Conservation (phyloP, 1,140 invertebrate species). For the Hylaeus anthracinus region DNA sequence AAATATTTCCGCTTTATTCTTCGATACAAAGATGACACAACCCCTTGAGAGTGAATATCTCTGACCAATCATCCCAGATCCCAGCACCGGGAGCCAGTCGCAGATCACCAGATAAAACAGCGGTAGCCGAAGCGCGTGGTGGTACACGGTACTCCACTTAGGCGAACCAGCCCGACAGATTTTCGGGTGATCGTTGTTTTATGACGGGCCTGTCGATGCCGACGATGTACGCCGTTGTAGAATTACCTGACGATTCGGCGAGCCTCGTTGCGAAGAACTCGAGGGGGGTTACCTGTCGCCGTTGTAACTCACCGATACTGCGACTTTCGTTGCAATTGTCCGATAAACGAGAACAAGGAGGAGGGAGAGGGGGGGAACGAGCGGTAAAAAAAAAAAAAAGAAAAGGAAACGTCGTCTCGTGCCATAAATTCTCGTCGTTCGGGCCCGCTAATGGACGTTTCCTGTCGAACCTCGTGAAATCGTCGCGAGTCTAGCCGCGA, state of each 20-base stretch:
- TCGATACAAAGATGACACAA: too few relatives aligned
- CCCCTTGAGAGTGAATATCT: too few relatives aligned
- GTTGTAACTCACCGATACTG: slow-evolving; percentile 16
- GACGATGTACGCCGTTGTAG: slow-evolving; percentile 30
- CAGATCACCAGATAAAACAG: neutral
- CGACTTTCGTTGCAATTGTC: slow-evolving; percentile 32
- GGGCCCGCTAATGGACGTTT: slow-evolving; percentile 62
- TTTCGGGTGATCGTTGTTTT: slow-evolving; percentile 44
- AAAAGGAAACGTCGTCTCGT: slow-evolving; percentile 20
- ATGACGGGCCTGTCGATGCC: slow-evolving; percentile 36
- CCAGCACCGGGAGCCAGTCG: neutral
- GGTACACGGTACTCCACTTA: slow-evolving; percentile 61
- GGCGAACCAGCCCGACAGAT: slow-evolving; percentile 7
- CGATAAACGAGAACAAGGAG: slow-evolving; percentile 17
- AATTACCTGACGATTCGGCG: slow-evolving; percentile 46
- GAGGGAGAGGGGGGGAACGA: neutral
- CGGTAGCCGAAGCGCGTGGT: neutral
- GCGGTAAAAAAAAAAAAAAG: neutral
- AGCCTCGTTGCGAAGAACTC: slow-evolving; percentile 11
- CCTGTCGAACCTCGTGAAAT: slow-evolving; percentile 61
- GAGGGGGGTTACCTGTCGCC: slow-evolving; percentile 44
- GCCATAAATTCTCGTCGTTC: slow-evolving; percentile 53
- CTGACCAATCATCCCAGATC: too few relatives aligned
- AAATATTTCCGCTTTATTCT: too few relatives aligned
- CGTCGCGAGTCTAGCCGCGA: slow-evolving; percentile 44